These are phyloP conservation scores for Aeoliscus strigatus DNA, from an alignment of 2,797 vertebrate species.

Conservation along the genomic window DNA sequence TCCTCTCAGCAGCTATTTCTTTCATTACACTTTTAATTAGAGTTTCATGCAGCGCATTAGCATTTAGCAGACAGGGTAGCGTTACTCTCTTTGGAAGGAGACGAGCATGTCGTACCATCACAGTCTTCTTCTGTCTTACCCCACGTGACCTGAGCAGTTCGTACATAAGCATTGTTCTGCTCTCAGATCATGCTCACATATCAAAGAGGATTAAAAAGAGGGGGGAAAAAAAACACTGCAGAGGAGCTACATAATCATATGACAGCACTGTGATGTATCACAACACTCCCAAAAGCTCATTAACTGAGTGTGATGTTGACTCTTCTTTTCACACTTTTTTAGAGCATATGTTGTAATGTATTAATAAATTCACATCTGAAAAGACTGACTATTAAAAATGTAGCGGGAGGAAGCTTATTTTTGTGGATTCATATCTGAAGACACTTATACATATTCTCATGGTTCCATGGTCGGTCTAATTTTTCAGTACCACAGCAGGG, in stretches of 20 bases:
- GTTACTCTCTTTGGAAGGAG: slow-evolving; percentile 7
- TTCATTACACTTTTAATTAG: slow-evolving; percentile 23
- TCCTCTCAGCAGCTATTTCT: slow-evolving; percentile 7
- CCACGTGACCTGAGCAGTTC: neutral
- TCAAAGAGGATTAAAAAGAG: slow-evolving; percentile 26
- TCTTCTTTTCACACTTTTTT: slow-evolving; percentile 6
- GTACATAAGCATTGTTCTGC: neutral
- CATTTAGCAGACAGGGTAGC: slow-evolving; percentile 5
- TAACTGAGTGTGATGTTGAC: slow-evolving; percentile 18
- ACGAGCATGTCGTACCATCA: neutral
- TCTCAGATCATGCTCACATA: slow-evolving; percentile 3
- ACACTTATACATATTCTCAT: slow-evolving; percentile 1
- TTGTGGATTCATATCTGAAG: slow-evolving; percentile 16
- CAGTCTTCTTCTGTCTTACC: slow-evolving; percentile 2
- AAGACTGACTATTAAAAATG: neutral
- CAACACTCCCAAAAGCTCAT: slow-evolving; percentile 8
- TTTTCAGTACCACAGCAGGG: no score
- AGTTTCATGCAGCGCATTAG: slow-evolving; percentile 9
- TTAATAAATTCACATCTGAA: slow-evolving; percentile 5
- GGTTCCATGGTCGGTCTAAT: no score
- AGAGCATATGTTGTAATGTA: slow-evolving; percentile 9
- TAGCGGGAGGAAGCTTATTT: neutral
- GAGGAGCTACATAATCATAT: slow-evolving; percentile 9
- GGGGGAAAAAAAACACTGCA: neutral
- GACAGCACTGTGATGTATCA: neutral